A percentile compares a stretch with the other conserved stretches of the same genome.
Evolutionary conservation across 2,888 invertebrate species (phyloP).

Genomic region (Eupelmus urozonus): DNA sequence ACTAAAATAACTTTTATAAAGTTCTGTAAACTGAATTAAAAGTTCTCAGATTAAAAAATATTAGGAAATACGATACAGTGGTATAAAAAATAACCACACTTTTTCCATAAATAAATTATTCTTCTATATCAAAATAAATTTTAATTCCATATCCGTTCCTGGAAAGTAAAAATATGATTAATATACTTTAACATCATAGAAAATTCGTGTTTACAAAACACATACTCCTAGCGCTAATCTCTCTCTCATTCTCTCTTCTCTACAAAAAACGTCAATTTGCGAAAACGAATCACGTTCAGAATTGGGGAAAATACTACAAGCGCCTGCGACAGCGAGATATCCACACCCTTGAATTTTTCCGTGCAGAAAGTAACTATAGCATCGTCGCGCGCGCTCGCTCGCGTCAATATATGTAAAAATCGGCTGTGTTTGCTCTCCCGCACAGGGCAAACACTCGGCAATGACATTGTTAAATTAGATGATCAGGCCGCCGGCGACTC

Average conservation of each 20-base stretch:
- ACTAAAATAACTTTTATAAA: too few species aligned
- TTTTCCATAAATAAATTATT: too few species aligned
- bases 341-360: background rate
- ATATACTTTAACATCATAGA: background rate
- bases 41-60: too few species aligned
- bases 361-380: too few species aligned
- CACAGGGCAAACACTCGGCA: background rate
- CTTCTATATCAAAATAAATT: too few species aligned
- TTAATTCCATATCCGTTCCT: too few species aligned
- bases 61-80: too few species aligned
- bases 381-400: too few species aligned
- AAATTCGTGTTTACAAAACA: constrained; percentile 18
- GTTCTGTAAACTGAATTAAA: too few species aligned
- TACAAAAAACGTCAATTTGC: constrained; percentile 30
- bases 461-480: constrained; percentile 15
- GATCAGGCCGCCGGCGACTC: background rate
- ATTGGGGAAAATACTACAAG: background rate
- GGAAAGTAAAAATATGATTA: constrained; percentile 6
- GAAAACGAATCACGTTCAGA: constrained; percentile 42
- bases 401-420: constrained; percentile 1
- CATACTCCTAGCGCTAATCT: background rate
- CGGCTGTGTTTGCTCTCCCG: background rate
- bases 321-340: constrained; percentile 8
- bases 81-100: too few species aligned
- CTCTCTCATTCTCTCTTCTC: too few species aligned